Conservation (phyloP, 2,113 vertebrate species). For the Oncorhynchus masou region DNA sequence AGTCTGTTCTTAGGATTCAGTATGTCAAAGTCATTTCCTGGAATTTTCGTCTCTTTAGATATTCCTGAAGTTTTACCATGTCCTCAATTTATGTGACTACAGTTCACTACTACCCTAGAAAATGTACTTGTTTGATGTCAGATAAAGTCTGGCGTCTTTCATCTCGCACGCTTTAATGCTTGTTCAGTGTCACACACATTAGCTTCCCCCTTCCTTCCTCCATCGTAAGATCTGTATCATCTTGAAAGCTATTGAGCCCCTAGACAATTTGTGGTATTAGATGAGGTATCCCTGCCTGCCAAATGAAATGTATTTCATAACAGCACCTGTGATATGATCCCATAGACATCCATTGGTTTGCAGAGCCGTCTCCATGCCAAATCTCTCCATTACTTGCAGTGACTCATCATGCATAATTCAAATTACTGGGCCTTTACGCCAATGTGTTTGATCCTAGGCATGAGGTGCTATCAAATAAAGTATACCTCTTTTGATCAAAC, state of each 20-base stretch:
- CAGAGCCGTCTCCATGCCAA: background rate
- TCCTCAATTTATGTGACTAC: background rate
- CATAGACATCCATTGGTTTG: background rate
- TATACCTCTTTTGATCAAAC: background rate
- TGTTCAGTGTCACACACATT: background rate
- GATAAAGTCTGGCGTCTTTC: background rate
- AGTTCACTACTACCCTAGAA: background rate
- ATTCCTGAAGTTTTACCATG: background rate
- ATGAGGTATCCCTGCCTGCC: background rate
- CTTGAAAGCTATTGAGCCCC: background rate
- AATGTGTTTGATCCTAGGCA: background rate
- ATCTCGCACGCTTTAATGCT: background rate
- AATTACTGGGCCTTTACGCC: background rate
- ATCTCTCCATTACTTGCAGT: background rate
- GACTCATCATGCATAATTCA: background rate
- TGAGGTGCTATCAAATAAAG: background rate
- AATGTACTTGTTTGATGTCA: background rate
- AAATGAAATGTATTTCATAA: background rate
- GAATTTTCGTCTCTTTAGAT: background rate
- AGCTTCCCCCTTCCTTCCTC: background rate
- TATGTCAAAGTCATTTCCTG: background rate
- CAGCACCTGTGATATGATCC: background rate
- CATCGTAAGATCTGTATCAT: background rate
- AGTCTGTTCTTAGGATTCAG: too few species aligned
- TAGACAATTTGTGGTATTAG: background rate